Conservation (phyloP, 2,888 invertebrate genomes). For the Steinernema hermaphroditum region DNA sequence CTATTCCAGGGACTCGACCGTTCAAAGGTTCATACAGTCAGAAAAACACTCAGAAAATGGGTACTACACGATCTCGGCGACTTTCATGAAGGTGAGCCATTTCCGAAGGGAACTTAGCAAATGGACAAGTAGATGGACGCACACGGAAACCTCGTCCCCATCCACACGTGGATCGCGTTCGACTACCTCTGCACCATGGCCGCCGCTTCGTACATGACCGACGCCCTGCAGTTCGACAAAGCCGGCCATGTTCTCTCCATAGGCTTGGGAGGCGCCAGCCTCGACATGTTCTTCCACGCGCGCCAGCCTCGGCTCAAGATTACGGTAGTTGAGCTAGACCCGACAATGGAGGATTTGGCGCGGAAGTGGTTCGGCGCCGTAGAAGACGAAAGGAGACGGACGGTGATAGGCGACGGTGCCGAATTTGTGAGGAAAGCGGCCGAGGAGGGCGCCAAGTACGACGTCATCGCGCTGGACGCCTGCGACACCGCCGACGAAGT, state of each 20-base stretch:
- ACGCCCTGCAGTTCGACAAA: neutral
- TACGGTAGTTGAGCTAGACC: slow-evolving; percentile 56
- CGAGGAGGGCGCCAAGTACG: slow-evolving; percentile 43
- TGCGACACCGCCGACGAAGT: slow-evolving; percentile 47
- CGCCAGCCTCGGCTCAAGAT: slow-evolving; percentile 54
- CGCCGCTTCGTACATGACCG: no score
- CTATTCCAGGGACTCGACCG: no score
- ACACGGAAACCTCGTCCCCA: neutral
- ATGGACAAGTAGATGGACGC: no score
- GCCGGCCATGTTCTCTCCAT: slow-evolving; percentile 41
- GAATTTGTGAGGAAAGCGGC: slow-evolving; percentile 44
- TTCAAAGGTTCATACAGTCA: neutral
- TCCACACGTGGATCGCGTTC: neutral
- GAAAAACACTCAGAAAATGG: neutral
- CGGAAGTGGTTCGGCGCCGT: slow-evolving; percentile 57
- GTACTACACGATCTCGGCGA: neutral
- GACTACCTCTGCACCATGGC: neutral
- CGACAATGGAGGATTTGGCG: slow-evolving; percentile 50
- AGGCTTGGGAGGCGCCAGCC: slow-evolving; percentile 58
- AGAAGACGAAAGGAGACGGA: slow-evolving; percentile 45
- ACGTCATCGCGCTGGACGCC: slow-evolving; percentile 59
- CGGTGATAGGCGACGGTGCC: slow-evolving; percentile 52
- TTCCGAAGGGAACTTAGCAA: neutral
- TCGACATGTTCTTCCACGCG: slow-evolving; percentile 57
- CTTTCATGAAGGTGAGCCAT: neutral